A percentile compares a stretch with the other conserved stretches of the same genome.
Evolutionary conservation across 2,113 vertebrate genomes (phyloP).

Genomic region (Desmodus rotundus): DNA sequence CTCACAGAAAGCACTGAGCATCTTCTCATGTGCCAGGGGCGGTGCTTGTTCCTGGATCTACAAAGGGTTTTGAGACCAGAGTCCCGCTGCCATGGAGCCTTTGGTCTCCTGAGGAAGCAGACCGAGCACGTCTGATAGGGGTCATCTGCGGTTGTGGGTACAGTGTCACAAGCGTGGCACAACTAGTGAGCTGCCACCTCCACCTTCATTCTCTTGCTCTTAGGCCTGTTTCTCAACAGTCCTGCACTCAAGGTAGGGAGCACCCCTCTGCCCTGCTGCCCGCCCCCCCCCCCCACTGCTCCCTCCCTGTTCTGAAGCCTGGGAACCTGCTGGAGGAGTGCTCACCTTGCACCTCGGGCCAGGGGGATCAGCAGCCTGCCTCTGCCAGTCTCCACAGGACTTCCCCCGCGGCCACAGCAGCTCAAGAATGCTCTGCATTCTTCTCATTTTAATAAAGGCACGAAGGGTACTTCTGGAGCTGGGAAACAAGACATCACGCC

Average conservation of each 20-base stretch:
- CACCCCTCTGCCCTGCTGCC: neutral
- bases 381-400: slow-evolving; percentile 51
- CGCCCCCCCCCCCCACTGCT: too few species aligned
- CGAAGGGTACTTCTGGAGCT: neutral
- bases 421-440: slow-evolving; percentile 33
- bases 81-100: neutral
- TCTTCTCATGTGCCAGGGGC: neutral
- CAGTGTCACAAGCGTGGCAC: fast-evolving
- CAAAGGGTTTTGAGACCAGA: neutral
- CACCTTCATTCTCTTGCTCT: neutral
- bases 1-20: neutral
- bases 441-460: slow-evolving; percentile 47
- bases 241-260: neutral
- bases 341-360: neutral
- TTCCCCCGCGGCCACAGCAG: neutral
- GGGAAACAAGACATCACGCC: slow-evolving; percentile 2
- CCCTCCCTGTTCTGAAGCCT: neutral
- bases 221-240: neutral
- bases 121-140: fast-evolving
- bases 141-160: fast-evolving
- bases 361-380: slow-evolving; percentile 13
- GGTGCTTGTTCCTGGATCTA: neutral
- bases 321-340: neutral
- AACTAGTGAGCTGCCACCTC: neutral
- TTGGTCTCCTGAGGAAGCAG: neutral